A percentile compares a stretch with the other conserved stretches of the same genome.
phyloP scores from a whole-genome alignment of 2,113 vertebrate genomes.

The Butorides virescens region DNA sequence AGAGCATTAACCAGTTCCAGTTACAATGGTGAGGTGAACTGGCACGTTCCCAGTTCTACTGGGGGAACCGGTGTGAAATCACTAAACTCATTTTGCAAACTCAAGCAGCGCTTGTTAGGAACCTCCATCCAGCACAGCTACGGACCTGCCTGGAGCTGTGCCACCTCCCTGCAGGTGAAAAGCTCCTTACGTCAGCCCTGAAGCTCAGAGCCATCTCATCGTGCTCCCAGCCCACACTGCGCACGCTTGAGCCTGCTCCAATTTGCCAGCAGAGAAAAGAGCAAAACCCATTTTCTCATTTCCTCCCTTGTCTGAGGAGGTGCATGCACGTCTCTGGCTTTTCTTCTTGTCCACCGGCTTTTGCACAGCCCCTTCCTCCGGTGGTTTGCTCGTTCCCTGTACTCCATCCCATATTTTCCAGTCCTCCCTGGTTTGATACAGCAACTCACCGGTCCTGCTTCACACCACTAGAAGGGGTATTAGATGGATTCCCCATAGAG shows the following conservation, averaged over 20 bases:
- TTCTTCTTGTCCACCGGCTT: constrained; percentile 2
- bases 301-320: not conserved
- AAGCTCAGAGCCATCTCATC: not conserved
- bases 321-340: constrained; percentile 1
- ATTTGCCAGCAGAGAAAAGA: constrained; percentile 34
- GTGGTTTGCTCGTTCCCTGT: not conserved
- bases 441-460: constrained; percentile 68
- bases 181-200: not conserved
- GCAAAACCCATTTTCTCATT: constrained; percentile 6
- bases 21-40: not conserved
- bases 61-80: not conserved
- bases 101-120: not conserved
- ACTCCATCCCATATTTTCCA: constrained; percentile 72
- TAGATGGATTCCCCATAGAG: constrained; percentile 72
- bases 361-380: not conserved
- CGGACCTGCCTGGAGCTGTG: not conserved
- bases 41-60: not conserved
- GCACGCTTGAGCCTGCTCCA: not conserved
- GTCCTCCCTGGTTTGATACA: constrained; percentile 65
- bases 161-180: not conserved
- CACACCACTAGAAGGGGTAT: constrained; percentile 62
- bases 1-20: not conserved
- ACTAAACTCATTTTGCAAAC: not conserved
- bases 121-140: not conserved
- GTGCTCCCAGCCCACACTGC: not conserved